Evolutionary conservation across 2,797 vertebrate species (phyloP).

Genomic region (Alauda arvensis): DNA sequence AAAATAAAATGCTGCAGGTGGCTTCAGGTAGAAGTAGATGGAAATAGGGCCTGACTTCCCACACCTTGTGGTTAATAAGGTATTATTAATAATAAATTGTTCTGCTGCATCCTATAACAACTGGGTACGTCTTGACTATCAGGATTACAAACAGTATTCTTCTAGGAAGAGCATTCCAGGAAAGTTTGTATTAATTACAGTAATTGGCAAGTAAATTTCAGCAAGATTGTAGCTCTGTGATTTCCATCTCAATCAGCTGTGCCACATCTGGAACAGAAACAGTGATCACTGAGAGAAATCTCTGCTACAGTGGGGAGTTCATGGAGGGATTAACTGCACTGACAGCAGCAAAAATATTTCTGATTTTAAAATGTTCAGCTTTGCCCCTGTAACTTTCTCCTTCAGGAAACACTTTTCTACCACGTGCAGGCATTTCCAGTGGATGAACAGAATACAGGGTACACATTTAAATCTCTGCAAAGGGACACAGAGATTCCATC

Average conservation of each 20-base stretch:
- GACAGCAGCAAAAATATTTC: neutral
- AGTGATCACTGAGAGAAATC: neutral
- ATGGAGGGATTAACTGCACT: neutral
- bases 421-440: neutral
- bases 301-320: neutral
- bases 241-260: neutral
- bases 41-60: neutral
- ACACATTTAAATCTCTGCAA: neutral
- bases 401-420: neutral
- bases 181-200: neutral
- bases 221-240: neutral
- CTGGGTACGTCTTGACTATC: neutral
- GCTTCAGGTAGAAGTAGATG: neutral
- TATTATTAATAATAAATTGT: neutral
- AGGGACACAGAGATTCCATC: neutral
- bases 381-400: neutral
- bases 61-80: neutral
- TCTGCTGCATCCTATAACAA: neutral
- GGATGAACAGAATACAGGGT: neutral
- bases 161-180: neutral
- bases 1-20: neutral
- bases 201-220: neutral
- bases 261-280: neutral
- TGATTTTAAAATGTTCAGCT: neutral
- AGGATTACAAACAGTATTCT: neutral